These are phyloP conservation scores for Megalonaias nervosa DNA, from an alignment of 1,140 invertebrate species.

Conservation along the genomic window DNA sequence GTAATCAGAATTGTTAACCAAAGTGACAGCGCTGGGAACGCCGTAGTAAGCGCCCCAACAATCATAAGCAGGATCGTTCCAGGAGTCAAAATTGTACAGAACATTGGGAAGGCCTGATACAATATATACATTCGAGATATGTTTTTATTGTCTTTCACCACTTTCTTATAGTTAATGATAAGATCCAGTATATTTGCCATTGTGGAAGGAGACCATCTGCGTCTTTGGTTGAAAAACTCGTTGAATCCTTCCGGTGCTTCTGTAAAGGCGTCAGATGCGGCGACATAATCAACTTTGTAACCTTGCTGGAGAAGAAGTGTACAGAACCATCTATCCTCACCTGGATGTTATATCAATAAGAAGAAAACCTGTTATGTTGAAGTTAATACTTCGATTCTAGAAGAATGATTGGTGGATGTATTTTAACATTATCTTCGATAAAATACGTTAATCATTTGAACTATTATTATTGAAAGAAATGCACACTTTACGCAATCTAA, in stretches of 20 bases:
- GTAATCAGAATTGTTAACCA: constrained; percentile 72
- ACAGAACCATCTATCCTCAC: constrained; percentile 79
- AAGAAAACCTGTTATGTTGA: too few species aligned
- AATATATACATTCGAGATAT: constrained; percentile 59
- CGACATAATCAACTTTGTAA: constrained; percentile 78
- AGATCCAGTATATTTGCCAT: constrained; percentile 80
- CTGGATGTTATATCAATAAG: constrained; percentile 44
- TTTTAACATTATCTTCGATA: too few species aligned
- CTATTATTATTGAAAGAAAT: too few species aligned
- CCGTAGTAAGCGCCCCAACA: constrained; percentile 76
- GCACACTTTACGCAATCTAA: too few species aligned
- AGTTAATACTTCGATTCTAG: too few species aligned
- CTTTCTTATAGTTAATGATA: constrained; percentile 63
- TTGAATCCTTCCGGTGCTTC: constrained; percentile 77
- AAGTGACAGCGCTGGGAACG: constrained; percentile 70
- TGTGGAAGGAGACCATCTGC: constrained; percentile 79
- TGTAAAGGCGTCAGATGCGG: constrained; percentile 78
- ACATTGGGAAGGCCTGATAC: constrained; percentile 69
- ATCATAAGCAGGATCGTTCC: constrained; percentile 80
- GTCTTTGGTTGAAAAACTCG: constrained; percentile 78
- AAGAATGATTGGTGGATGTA: too few species aligned
- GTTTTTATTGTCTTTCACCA: constrained; percentile 65
- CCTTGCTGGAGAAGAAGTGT: constrained; percentile 77
- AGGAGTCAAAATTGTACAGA: constrained; percentile 76
- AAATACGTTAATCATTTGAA: too few species aligned